Percentiles rank a stretch among this genome's conserved stretches.
phyloP scores from a whole-genome alignment of 2,113 vertebrate genomes.

The Mastomys natalensis region DNA sequence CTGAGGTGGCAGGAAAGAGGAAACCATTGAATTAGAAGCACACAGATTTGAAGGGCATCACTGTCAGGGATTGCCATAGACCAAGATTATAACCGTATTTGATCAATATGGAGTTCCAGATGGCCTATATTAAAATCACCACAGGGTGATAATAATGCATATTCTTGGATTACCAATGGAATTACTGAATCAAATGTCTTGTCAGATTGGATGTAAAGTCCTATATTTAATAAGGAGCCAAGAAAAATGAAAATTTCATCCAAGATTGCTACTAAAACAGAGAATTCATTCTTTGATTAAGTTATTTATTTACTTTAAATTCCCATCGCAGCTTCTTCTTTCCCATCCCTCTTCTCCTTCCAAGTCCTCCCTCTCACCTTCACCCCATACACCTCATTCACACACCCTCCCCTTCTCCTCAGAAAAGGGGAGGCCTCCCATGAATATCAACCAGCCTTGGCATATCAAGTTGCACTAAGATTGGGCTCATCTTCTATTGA shows the following conservation, averaged over 20 bases:
- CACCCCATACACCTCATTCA: too few species aligned
- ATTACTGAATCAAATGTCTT: conserved; percentile 5
- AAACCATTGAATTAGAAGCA: neutral
- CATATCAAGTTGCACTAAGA: too few species aligned
- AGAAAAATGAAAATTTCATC: neutral
- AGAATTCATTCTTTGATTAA: neutral
- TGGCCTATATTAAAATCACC: neutral
- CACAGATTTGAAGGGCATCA: neutral
- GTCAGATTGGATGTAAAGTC: neutral
- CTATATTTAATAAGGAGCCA: neutral
- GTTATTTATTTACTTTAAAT: too few species aligned
- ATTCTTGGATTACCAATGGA: neutral
- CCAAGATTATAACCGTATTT: neutral
- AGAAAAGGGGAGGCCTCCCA: too few species aligned
- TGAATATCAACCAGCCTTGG: too few species aligned
- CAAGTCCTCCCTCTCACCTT: too few species aligned
- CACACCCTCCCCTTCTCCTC: too few species aligned
- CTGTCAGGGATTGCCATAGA: neutral
- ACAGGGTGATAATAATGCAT: neutral
- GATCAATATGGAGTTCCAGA: neutral
- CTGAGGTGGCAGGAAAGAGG: neutral
- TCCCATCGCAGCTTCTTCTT: too few species aligned
- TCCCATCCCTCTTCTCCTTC: too few species aligned
- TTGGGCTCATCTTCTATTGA: too few species aligned
- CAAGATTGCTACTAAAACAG: neutral